Conservation (phyloP, 1,140 invertebrate genomes). For the Monomorium pharaonis region DNA sequence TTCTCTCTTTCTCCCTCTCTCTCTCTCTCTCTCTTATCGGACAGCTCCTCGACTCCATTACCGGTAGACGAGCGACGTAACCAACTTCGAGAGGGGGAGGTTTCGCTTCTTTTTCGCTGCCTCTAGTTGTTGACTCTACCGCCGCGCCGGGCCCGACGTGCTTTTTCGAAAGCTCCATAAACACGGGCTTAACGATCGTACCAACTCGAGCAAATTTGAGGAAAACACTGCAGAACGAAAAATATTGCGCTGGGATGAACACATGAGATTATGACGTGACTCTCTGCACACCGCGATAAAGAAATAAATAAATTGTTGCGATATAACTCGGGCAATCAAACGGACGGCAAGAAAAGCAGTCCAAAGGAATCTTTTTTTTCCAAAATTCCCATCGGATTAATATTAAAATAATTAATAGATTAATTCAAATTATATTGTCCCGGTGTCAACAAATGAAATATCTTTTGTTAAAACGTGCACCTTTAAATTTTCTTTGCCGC, state of each 20-base stretch:
- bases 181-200: conserved; percentile 39
- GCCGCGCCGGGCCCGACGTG: conserved; percentile 21
- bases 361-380: not conserved
- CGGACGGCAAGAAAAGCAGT: not conserved
- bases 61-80: conserved; percentile 44
- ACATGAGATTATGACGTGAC: conserved; percentile 16
- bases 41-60: conserved; percentile 53
- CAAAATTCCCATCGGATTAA: not conserved
- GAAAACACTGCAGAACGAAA: conserved; percentile 19
- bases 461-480: not conserved
- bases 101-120: conserved; percentile 50
- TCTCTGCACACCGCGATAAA: not conserved
- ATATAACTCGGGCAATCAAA: not conserved
- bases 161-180: conserved; percentile 58
- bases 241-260: conserved; percentile 11
- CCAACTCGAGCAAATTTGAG: conserved; percentile 45
- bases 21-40: too few relatives aligned
- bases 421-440: not conserved
- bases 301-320: not conserved
- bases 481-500: not conserved
- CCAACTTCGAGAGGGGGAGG: conserved; percentile 41
- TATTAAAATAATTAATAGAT: not conserved
- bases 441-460: not conserved
- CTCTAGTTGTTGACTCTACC: conserved; percentile 53
- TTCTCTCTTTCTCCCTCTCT: too few relatives aligned